Base-by-base conservation (phyloP, 2,888 invertebrate species). In the Beris morrisii region DNA sequence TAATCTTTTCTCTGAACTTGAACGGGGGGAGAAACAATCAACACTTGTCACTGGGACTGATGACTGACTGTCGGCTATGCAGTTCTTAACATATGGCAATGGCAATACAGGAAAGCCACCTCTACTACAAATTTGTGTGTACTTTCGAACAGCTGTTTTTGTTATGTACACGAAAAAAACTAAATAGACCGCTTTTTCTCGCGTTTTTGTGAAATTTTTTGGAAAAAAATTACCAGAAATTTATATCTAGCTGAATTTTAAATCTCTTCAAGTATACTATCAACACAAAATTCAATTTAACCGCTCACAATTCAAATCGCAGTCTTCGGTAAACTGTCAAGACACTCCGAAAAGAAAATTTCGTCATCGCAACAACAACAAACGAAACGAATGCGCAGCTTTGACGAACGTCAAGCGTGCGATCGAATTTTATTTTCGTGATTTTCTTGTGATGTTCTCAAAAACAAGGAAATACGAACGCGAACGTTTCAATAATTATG, bases 341-440 rank as follows among this genome's bases (percentile, higher is more conserved):
- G n/a, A 5, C 9, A 58, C 30, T 58, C 57, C 57, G 57, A 58
- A 58, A 53, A 7, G 57, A 58, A 58, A 53, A 7, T 53, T 12
- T 28, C 12, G 53, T 22, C 53, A 50, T 50, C 59, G 50, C 46
- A 54, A 48, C 13, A 13, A 59, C 48, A 48, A 46, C 46, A 32
- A 59, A 46, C 32, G 31, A 50, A 59, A 59, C 52, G 59, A 59
- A 48, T 38, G 55, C 61, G 58, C 58, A 59, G 12, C 57, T 44
- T 58, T 52, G 13, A 48, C 58, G 48, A 31, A 30, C 31, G 31
- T 31, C 30, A 38, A 61, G 22, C 22, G 22, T 22, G 22, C 22
- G 22, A 22, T 22, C 22, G 22, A 61, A 50, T 52, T 43, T 50
- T 50, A 7, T 6, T 59, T 59, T 30, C 13, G 30, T 11, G 30